Conservation (phyloP, 2,113 vertebrate species). For the Brachyhypopomus occidentalis region DNA sequence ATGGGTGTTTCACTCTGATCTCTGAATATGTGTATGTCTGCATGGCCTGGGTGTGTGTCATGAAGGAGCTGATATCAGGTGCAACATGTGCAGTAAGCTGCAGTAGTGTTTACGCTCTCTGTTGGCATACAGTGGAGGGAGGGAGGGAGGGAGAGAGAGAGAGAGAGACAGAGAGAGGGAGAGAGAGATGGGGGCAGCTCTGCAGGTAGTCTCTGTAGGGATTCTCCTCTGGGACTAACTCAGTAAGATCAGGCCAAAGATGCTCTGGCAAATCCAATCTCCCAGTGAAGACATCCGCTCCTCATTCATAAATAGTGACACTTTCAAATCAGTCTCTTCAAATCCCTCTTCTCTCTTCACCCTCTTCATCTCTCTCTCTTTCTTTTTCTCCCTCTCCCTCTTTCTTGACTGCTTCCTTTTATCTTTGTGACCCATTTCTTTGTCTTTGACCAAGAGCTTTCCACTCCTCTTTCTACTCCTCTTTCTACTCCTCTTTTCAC, state of each 20-base stretch:
- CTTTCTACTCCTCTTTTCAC: too few species aligned
- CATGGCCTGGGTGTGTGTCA: slow-evolving; percentile 19
- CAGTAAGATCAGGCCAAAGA: slow-evolving; percentile 82
- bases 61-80: slow-evolving; percentile 62
- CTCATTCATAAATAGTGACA: slow-evolving; percentile 93
- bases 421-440: not conserved
- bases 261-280: slow-evolving; percentile 76
- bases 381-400: not conserved
- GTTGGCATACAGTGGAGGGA: slow-evolving; percentile 92
- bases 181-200: slow-evolving; percentile 82
- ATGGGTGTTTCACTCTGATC: slow-evolving; percentile 56
- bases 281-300: slow-evolving; percentile 88
- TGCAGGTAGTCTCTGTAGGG: slow-evolving; percentile 92
- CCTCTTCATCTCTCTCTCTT: slow-evolving; percentile 14
- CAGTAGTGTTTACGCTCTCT: slow-evolving; percentile 87
- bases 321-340: slow-evolving; percentile 58
- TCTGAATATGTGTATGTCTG: slow-evolving; percentile 51
- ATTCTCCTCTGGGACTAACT: slow-evolving; percentile 89
- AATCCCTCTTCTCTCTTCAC: slow-evolving; percentile 28
- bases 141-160: slow-evolving; percentile 61
- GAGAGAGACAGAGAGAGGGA: slow-evolving; percentile 70
- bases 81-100: slow-evolving; percentile 77
- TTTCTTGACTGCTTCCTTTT: not conserved
- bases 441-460: not conserved
- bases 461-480: too few species aligned